phyloP scores from a whole-genome alignment of 2,797 vertebrate species.

The Paratrypauchen microcephalus region DNA sequence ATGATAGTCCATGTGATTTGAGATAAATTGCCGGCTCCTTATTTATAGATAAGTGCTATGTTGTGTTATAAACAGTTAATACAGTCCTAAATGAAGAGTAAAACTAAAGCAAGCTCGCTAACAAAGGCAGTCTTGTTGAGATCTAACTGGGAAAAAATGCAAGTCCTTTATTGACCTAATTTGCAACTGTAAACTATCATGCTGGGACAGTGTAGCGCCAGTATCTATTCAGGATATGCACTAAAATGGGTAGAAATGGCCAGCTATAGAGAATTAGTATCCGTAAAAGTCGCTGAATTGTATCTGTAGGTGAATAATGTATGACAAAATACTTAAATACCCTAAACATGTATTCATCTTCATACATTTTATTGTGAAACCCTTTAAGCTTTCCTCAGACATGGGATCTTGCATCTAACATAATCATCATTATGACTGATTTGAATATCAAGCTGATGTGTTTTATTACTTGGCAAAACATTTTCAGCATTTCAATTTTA shows the following conservation, averaged over 20 bases:
- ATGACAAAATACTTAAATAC: no score
- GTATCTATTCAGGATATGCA: neutral
- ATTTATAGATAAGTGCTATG: neutral
- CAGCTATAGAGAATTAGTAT: no score
- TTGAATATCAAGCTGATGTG: no score
- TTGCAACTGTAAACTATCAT: conserved; percentile 25
- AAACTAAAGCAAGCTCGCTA: neutral
- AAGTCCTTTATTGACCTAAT: conserved; percentile 23
- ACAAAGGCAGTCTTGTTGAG: neutral
- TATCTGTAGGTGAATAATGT: no score
- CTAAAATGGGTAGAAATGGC: neutral
- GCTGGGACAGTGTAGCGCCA: conserved; percentile 6
- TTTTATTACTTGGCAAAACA: no score
- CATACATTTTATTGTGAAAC: no score
- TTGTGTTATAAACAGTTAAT: conserved; percentile 2
- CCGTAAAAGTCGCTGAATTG: no score
- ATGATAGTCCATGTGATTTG: neutral
- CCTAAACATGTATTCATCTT: no score
- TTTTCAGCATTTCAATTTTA: no score
- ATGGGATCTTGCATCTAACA: no score
- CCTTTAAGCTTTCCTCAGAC: no score
- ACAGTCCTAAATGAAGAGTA: neutral
- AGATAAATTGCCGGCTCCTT: neutral
- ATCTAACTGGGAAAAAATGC: neutral
- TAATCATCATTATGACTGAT: no score